A percentile compares a stretch with the other conserved stretches of the same genome.
These are phyloP conservation scores for Desmophyllum pertusum DNA, from an alignment of 92 coral and sea anemone species.

Conservation along the genomic window DNA sequence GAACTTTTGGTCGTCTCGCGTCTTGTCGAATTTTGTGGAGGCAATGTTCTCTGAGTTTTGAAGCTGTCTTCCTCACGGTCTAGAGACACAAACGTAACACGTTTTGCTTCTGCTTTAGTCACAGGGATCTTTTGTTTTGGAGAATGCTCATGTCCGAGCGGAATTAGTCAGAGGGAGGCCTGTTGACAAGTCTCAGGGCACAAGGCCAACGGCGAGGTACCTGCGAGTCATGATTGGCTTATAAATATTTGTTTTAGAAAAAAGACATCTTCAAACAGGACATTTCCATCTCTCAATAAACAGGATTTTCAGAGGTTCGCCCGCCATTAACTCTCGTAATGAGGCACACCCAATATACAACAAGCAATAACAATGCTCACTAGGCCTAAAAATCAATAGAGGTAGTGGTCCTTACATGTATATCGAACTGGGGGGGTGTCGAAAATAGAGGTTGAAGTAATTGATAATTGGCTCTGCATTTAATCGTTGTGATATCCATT, in stretches of 20 bases:
- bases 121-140: conserved; percentile 52
- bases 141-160: conserved; percentile 58
- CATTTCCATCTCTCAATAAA: no score
- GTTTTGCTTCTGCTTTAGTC: conserved; percentile 2
- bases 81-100: background rate
- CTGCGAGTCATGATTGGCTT: background rate
- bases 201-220: conserved; percentile 77
- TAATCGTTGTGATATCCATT: no score
- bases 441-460: no score
- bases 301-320: no score
- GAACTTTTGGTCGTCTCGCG: background rate
- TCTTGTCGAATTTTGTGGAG: background rate
- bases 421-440: no score
- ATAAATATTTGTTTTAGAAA: background rate
- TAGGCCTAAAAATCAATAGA: no score
- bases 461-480: no score
- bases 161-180: conserved; percentile 71
- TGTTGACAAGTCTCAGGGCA: conserved; percentile 76
- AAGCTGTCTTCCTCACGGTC: background rate
- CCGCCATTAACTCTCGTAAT: no score
- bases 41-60: background rate
- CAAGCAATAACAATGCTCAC: no score
- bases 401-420: no score
- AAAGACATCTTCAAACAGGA: no score
- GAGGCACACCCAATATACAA: no score